Evolutionary conservation across 2,113 vertebrate genomes (phyloP).

Genomic region (Thymallus thymallus): DNA sequence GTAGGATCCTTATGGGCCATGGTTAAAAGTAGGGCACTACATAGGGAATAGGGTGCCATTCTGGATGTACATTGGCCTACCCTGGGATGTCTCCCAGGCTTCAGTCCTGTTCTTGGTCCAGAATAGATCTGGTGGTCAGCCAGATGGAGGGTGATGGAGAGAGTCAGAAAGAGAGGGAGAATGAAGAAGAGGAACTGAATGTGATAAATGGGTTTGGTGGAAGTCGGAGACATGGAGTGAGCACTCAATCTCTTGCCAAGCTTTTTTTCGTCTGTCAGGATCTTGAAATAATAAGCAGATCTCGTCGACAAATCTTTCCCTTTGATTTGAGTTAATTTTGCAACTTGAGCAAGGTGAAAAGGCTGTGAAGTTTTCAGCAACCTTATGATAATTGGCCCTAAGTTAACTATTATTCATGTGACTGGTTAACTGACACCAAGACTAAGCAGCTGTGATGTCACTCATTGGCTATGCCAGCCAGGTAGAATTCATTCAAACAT

Average conservation of each 20-base stretch:
- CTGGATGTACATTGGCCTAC: too few species aligned
- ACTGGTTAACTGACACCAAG: not conserved
- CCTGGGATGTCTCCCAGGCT: too few species aligned
- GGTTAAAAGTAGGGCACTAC: too few species aligned
- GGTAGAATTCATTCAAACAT: constrained; percentile 36
- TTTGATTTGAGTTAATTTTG: too few species aligned
- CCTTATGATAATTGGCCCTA: not conserved
- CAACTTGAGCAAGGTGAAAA: not conserved
- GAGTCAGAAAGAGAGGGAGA: not conserved
- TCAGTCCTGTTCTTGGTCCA: not conserved
- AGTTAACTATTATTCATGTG: not conserved
- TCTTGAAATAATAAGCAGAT: too few species aligned
- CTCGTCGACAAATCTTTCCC: too few species aligned
- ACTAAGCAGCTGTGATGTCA: not conserved
- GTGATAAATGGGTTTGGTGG: constrained; percentile 25
- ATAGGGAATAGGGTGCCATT: too few species aligned
- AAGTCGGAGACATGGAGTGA: constrained; percentile 16
- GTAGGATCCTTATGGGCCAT: too few species aligned
- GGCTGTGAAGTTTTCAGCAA: not conserved
- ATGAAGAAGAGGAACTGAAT: not conserved
- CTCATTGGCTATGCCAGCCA: not conserved
- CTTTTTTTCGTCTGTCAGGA: too few species aligned
- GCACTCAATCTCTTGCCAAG: too few species aligned
- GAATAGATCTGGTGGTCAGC: not conserved
- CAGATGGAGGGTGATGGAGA: not conserved